Evolutionary conservation across 2,113 vertebrate species (phyloP), one percentile per base, ranked within the genome.

Genomic region (Abramis brama): DNA sequence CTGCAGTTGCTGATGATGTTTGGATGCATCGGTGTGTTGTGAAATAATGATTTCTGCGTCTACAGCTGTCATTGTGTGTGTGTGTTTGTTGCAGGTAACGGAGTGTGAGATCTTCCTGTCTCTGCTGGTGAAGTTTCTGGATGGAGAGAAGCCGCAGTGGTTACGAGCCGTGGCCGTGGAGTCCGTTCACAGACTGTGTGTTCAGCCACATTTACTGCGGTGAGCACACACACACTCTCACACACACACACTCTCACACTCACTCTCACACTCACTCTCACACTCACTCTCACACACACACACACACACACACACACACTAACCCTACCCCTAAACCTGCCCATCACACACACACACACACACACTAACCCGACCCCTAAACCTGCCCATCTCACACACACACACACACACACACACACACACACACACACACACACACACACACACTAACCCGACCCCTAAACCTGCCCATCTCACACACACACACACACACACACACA

Each of bases 91-190:
- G 64, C 91, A 99, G 98, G 98, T 99, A 91, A 99, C 98, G 0
- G 98, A 99, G 94, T 99, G 98, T 93, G 98, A 99, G 95, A 99
- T 99, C 91, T 99, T 99, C 93, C 91, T 99, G 85, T 99, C 98
- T 68, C 94, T 99, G 87, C 93, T 99, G 93, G 98, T 99, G 90
- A 99, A 99, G 91, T 99, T 99, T 93, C 94, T 99, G 94, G 98
- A 99, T 90, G 97, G 98, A 78, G 98, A 99, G 93, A 99, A 99
- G 91, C 98, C 98, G 4, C 97, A 99, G 94, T 99, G 98, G 98
- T 92, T 99, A 74, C 93, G 98, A 94, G 98, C 98, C 30, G 97
- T 99, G 90, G 98, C 98, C 12, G 98, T 98, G 25, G 98, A 99
- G 88, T 99, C 98, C 30, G 97, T 99, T 88, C 98, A 99, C 83